Evolutionary conservation across 2,888 invertebrate genomes (phyloP), one percentile per base, ranked within the genome.

Genomic region (Thysanoteuthis rhombus): DNA sequence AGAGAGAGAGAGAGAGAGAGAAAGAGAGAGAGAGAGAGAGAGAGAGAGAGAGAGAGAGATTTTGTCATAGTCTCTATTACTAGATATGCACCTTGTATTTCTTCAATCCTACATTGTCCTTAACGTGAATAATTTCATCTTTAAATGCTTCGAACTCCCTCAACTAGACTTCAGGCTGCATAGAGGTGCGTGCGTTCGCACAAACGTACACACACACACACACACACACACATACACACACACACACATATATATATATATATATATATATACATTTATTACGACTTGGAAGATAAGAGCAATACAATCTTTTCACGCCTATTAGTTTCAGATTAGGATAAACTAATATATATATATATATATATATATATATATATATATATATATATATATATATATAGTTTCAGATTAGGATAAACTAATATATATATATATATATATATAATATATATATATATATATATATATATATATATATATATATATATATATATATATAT

Each of bases 251-350:
- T 90, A 90, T 90, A 90, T 38, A 90, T 90, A 90, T 90, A 38
- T 39, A 90, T 90, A 90, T 90, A 90, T 90, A 90, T 90, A 90
- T 90, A 39, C n/a, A 39, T 90, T n/a, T n/a, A n/a, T n/a, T n/a
- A n/a, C n/a, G n/a, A n/a, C n/a, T n/a, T n/a, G n/a, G n/a, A n/a
- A n/a, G n/a, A n/a, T n/a, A n/a, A n/a, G n/a, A n/a, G n/a, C n/a
- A n/a, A n/a, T n/a, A n/a, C n/a, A n/a, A n/a, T n/a, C n/a, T n/a
- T n/a, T n/a, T n/a, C n/a, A n/a, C n/a, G n/a, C n/a, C n/a, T n/a
- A n/a, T n/a, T n/a, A n/a, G n/a, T n/a, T n/a, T n/a, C n/a, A n/a
- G n/a, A n/a, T n/a, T n/a, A n/a, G 25, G 39, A 38, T 90, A 90
- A 90, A 90, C 19, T 25, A 90, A 32, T 90, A 10, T 10, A 42